Conservation (phyloP, 2,113 vertebrate species). For the Azemiops feae region DNA sequence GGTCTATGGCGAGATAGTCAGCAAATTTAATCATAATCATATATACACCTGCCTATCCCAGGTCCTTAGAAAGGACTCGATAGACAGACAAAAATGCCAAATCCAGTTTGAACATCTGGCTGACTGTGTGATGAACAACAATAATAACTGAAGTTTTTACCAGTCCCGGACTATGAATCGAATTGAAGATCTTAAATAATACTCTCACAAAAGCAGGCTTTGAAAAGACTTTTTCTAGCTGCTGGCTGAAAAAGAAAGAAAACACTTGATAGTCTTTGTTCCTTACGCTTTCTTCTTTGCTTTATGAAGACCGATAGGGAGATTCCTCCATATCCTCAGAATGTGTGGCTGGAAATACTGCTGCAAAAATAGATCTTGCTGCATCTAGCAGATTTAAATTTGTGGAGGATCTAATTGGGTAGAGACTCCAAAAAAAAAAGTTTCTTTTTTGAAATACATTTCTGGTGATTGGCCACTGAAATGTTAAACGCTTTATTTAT, state of each 20-base stretch:
- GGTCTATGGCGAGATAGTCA: neutral
- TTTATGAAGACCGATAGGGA: neutral
- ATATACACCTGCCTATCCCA: neutral
- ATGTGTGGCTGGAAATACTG: neutral
- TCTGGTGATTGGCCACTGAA: too few species aligned
- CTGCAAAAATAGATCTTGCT: neutral
- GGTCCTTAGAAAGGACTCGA: neutral
- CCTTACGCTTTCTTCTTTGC: neutral
- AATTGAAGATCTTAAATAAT: neutral
- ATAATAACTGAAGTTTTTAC: neutral
- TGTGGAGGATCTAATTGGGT: neutral
- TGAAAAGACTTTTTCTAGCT: neutral
- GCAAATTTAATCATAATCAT: neutral
- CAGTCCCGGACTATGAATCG: neutral
- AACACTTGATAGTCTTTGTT: neutral
- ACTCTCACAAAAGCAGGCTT: neutral
- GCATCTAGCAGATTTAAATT: neutral
- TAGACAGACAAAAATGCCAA: neutral
- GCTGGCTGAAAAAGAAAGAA: neutral
- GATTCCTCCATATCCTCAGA: neutral
- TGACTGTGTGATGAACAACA: neutral
- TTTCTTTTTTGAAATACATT: neutral
- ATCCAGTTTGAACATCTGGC: neutral
- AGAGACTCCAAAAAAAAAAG: neutral
- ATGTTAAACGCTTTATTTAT: neutral